These are phyloP conservation scores for Gymnocheta viridis DNA, from an alignment of 2,888 invertebrate genomes.

Conservation along the genomic window DNA sequence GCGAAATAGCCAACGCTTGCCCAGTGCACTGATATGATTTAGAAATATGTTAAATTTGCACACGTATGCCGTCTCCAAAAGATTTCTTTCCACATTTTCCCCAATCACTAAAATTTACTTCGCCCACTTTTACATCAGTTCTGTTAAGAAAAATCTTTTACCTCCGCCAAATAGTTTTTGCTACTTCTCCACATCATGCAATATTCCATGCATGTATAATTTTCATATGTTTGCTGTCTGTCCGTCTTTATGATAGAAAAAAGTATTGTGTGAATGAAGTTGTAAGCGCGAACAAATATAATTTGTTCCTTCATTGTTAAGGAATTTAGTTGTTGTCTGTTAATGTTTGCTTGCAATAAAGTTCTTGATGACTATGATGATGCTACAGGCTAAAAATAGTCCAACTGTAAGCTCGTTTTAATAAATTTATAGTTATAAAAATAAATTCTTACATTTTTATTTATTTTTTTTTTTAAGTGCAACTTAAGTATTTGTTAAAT, in stretches of 20 bases:
- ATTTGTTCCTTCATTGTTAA: constrained; percentile 30
- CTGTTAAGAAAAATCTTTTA: neutral
- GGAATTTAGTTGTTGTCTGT: constrained; percentile 60
- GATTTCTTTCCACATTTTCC: too few relatives aligned
- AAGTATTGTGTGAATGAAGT: constrained; percentile 53
- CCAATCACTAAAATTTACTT: too few relatives aligned
- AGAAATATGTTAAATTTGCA: too few relatives aligned
- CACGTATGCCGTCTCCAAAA: too few relatives aligned
- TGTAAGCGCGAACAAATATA: constrained; percentile 34
- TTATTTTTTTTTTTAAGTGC: constrained; percentile 38
- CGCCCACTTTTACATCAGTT: too few relatives aligned
- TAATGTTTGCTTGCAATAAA: constrained; percentile 26
- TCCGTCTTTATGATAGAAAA: constrained; percentile 26
- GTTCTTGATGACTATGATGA: constrained; percentile 56
- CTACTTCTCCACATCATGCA: constrained; percentile 20
- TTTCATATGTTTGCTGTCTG: constrained; percentile 14
- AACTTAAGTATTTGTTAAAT: constrained; percentile 61
- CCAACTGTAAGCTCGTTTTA: constrained; percentile 54
- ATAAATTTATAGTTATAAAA: constrained; percentile 52
- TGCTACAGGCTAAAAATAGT: constrained; percentile 68
- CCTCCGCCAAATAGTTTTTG: neutral
- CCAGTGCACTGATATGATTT: too few relatives aligned
- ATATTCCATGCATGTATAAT: constrained; percentile 18
- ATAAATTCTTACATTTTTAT: constrained; percentile 45
- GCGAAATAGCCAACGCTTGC: too few relatives aligned